Evolutionary conservation across 1,140 invertebrate species (phyloP).

Genomic region (Drosophila nasuta): DNA sequence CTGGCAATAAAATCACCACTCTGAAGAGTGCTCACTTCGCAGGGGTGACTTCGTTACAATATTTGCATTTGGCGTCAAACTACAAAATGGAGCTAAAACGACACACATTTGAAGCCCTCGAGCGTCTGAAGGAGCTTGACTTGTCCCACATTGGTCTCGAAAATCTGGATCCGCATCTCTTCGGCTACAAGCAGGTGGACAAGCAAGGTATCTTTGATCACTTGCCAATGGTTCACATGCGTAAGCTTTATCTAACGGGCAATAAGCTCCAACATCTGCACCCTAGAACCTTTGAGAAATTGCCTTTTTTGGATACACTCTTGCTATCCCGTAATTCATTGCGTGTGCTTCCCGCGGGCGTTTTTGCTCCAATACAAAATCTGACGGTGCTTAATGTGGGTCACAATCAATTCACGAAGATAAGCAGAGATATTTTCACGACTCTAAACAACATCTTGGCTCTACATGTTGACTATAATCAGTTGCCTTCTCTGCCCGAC

Average conservation of each 20-base stretch:
- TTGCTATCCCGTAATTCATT: slow-evolving; percentile 27
- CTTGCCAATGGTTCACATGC: no score
- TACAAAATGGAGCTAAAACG: slow-evolving; percentile 50
- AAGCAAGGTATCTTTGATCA: no score
- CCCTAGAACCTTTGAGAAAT: no score
- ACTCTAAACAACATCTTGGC: slow-evolving; percentile 51
- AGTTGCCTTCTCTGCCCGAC: slow-evolving; percentile 67
- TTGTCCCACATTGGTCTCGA: slow-evolving; percentile 67
- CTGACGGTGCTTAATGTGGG: slow-evolving; percentile 75
- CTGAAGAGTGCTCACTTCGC: slow-evolving; percentile 54
- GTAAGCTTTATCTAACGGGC: no score
- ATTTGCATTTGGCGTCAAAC: slow-evolving; percentile 69
- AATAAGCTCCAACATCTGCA: no score
- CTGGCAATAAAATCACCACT: slow-evolving; percentile 36
- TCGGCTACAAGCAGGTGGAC: slow-evolving; percentile 42
- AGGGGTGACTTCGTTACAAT: slow-evolving; percentile 56
- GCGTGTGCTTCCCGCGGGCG: slow-evolving; percentile 52
- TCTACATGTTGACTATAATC: slow-evolving; percentile 76
- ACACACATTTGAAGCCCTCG: slow-evolving; percentile 60
- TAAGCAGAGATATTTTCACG: slow-evolving; percentile 53
- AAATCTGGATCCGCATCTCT: slow-evolving; percentile 51
- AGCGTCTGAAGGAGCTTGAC: slow-evolving; percentile 67
- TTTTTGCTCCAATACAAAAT: slow-evolving; percentile 69
- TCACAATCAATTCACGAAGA: slow-evolving; percentile 66
- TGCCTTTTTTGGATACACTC: slow-evolving; percentile 56